These are phyloP conservation scores for Acronicta alni DNA, from an alignment of 2,888 invertebrate genomes.

Conservation along the genomic window DNA sequence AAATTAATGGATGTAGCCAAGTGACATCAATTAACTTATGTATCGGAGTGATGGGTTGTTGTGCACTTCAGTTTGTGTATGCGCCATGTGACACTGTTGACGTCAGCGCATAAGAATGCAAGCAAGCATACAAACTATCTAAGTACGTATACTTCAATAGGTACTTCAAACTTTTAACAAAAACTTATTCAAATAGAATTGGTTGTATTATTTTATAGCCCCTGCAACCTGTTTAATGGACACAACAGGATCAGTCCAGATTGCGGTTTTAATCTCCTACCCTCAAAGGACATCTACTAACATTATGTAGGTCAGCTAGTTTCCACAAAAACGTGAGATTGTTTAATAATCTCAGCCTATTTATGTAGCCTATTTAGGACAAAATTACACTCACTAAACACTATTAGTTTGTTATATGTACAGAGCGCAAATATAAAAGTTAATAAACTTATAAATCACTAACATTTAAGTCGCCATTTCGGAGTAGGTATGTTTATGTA, in stretches of 20 bases:
- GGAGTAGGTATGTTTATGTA: constrained; percentile 16
- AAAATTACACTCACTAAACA: no score
- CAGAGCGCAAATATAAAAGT: constrained; percentile 24
- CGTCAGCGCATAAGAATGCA: constrained; percentile 43
- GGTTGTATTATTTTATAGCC: neutral
- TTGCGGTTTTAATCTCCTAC: neutral
- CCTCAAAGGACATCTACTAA: no score
- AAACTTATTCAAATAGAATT: neutral
- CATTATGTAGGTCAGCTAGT: no score
- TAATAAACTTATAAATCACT: constrained; percentile 18
- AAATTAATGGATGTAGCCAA: constrained; percentile 44
- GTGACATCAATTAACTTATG: constrained; percentile 44
- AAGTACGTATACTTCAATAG: neutral
- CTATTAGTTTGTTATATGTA: constrained; percentile 3
- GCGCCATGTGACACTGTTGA: constrained; percentile 44
- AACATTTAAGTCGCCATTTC: constrained; percentile 33
- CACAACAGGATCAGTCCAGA: neutral
- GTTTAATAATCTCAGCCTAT: no score
- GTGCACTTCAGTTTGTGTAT: constrained; percentile 43
- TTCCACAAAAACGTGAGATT: no score
- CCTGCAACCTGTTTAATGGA: neutral
- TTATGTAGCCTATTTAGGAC: no score
- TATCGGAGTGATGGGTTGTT: constrained; percentile 21
- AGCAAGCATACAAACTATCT: constrained; percentile 28
- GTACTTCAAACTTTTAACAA: constrained; percentile 9